A percentile compares a stretch with the other conserved stretches of the same genome.
These are phyloP conservation scores for Leptocoma aspasia DNA, from an alignment of 2,113 vertebrate genomes.

Conservation along the genomic window DNA sequence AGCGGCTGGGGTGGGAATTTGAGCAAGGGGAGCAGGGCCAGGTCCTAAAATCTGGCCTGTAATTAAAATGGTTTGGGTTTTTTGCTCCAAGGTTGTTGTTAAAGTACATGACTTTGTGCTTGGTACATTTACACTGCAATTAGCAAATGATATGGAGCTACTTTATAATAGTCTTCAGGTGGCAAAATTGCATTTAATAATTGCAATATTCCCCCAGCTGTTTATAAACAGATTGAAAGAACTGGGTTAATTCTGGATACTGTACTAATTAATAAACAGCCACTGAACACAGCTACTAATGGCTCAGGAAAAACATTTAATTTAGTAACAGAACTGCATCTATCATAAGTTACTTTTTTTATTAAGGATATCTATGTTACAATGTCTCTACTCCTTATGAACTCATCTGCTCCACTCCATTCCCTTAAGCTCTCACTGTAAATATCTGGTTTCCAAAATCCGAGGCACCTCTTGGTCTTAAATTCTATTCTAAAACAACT, in stretches of 20 bases:
- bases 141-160: slow-evolving; percentile 22
- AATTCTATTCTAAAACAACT: slow-evolving; percentile 21
- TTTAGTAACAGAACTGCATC: slow-evolving; percentile 34
- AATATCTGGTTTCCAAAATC: slow-evolving; percentile 56
- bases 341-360: background rate
- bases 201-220: slow-evolving; percentile 32
- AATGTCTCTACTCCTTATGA: slow-evolving; percentile 51
- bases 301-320: slow-evolving; percentile 56
- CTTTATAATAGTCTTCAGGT: slow-evolving; percentile 40
- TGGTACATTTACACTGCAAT: background rate
- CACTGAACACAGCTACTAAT: slow-evolving; percentile 35
- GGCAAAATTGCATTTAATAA: slow-evolving; percentile 21
- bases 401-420: slow-evolving; percentile 45
- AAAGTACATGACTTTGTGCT: background rate
- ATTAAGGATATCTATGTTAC: slow-evolving; percentile 44
- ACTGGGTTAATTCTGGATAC: slow-evolving; percentile 55
- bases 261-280: slow-evolving; percentile 63
- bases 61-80: background rate
- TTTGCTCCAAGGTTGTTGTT: background rate
- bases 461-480: slow-evolving; percentile 33
- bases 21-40: background rate
- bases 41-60: background rate
- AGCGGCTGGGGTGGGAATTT: background rate
- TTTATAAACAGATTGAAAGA: slow-evolving; percentile 47
- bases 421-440: slow-evolving; percentile 52